Evolutionary conservation across 2,113 vertebrate species (phyloP).

Genomic region (Clarias gariepinus): DNA sequence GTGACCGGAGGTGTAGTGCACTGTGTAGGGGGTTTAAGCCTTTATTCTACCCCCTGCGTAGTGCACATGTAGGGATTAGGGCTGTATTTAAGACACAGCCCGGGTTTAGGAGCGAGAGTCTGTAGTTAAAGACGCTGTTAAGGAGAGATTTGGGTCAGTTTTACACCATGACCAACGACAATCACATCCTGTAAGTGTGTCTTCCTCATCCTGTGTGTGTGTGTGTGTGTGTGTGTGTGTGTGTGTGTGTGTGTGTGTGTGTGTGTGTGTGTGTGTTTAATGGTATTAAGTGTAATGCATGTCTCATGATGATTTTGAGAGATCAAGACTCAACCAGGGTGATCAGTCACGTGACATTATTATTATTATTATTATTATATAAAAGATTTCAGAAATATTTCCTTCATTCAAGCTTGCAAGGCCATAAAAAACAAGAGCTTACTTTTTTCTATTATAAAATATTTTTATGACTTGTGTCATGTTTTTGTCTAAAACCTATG

Average conservation of each 20-base stretch:
- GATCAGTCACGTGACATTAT: background rate
- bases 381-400: background rate
- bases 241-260: too few species aligned
- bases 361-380: background rate
- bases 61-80: background rate
- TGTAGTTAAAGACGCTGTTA: background rate
- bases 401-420: background rate
- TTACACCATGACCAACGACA: slow-evolving; percentile 68
- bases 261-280: too few species aligned
- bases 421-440: too few species aligned
- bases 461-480: background rate
- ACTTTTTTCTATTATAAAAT: too few species aligned
- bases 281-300: background rate
- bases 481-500: background rate
- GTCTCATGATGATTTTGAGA: background rate
- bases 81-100: background rate
- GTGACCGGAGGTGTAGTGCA: background rate
- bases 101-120: background rate
- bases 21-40: background rate
- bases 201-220: background rate
- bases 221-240: background rate
- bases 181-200: slow-evolving; percentile 71
- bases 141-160: background rate
- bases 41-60: background rate
- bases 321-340: too few species aligned